Evolutionary conservation across 2,113 vertebrate species (phyloP).

Genomic region (Paedocypris sp.): DNA sequence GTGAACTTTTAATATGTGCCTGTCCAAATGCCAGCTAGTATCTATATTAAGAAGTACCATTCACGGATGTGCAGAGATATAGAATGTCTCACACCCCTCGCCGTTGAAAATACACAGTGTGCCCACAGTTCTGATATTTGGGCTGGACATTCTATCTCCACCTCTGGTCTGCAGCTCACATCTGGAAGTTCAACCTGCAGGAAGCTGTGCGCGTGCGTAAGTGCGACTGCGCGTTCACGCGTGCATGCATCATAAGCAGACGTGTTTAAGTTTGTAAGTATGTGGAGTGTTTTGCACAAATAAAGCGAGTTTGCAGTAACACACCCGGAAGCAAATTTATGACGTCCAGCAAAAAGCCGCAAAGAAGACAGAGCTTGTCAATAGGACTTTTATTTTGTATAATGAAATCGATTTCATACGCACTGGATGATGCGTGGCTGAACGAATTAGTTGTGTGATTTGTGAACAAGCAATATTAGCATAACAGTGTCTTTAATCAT

Average conservation of each 20-base stretch:
- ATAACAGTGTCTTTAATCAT: too few relatives aligned
- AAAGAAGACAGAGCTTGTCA: too few relatives aligned
- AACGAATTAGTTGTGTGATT: too few relatives aligned
- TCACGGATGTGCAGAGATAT: constrained; percentile 60
- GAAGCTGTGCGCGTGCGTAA: constrained; percentile 9
- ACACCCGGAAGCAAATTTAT: too few relatives aligned
- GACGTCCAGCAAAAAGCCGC: too few relatives aligned
- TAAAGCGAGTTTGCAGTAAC: too few relatives aligned
- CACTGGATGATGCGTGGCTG: too few relatives aligned
- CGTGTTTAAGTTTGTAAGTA: background rate
- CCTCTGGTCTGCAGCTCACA: constrained; percentile 42
- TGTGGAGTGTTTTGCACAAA: too few relatives aligned
- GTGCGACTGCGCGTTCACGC: background rate
- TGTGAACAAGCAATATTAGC: too few relatives aligned
- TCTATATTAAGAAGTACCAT: constrained; percentile 61
- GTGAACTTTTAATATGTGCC: constrained; percentile 34
- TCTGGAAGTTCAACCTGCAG: constrained; percentile 28
- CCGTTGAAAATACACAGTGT: constrained; percentile 57
- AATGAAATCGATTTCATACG: too few relatives aligned
- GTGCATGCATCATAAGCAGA: background rate
- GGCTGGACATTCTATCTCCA: constrained; percentile 57
- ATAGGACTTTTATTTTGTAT: too few relatives aligned
- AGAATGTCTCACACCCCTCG: constrained; percentile 60
- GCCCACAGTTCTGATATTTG: constrained; percentile 51
- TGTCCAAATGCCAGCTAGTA: constrained; percentile 43